Evolutionary conservation across 1,140 invertebrate species (phyloP), one percentile per base, ranked within the genome.

Genomic region (Leptoteleia sp.): DNA sequence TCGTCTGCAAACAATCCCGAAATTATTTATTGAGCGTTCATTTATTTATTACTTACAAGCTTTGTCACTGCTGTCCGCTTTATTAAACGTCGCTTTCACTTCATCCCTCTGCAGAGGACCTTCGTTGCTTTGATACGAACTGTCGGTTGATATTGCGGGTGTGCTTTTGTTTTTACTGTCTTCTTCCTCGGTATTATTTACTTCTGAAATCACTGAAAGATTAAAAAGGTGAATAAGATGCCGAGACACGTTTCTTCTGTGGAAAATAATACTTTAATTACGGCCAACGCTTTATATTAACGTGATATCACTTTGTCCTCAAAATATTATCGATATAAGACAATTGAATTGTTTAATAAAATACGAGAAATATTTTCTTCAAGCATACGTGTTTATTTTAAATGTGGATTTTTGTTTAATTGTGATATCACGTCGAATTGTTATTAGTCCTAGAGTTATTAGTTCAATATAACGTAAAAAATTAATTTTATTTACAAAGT

Each of bases 181-280:
- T 61, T 92, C 91, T 61, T 94, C 93, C 52, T 92, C 92, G 15
- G 92, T 93, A 83, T 93, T 93, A 90, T 94, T 95, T 68, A 92
- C 93, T 62, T 90, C 88, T 15, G 93, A 92, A 64, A 91, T 89
- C 62, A 91, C 93, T 94, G 90, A 64, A 85, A 85, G 59, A 68
- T 64, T 43, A 72, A 78, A 70, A 38, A 79, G 79, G 40, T 35
- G 11, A 38, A 27, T 71, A 65, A 73, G 15, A 42, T 31, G n/a
- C 13, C 9, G 9, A 16, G 31, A 64, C 48, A 57, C n/a, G 15
- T 68, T 42, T 40, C 27, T 31, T 0, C 17, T n/a, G 3, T 22
- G 27, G 6, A 31, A 29, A 50, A 33, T 37, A 71, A 65, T 52
- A 19, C 37, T 43, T 27, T 33, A 64, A 48, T 48, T 47, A 27